Base-by-base conservation (phyloP, 2,797 vertebrate species). In the Lemur catta region DNA sequence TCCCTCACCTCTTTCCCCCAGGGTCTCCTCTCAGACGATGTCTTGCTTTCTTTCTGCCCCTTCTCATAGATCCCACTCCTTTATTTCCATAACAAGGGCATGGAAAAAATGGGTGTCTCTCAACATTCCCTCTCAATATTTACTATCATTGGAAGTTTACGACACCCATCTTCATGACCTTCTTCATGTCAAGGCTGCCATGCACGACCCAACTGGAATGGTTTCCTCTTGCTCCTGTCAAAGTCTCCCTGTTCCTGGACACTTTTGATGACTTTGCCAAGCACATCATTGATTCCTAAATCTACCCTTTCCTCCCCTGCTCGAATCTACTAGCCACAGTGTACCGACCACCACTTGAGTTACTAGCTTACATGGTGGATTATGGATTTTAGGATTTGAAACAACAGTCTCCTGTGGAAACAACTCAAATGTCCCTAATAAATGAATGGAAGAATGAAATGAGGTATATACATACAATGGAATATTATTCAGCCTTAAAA, bases 201-300 rank as follows among this genome's bases (percentile, higher is more conserved):
- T 0, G 1, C 10, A 5, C 0, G 1, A 9, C 11, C 28, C 14
- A 2, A 1, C 1, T 1, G 57, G 67, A 46, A 41, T 7, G 4
- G 3, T 33, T 35, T 67, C 52, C 30, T 82, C 18, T 17, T 17
- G 33, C 8, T 48, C 41, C 6, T 11, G 46, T 10, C 10, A 18
- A 33, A 15, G 48, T 55, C 65, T 48, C 38, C 57, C 26, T 2
- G 17, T 50, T 59, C 7, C 52, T 14, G n/a, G 38, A 4, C 8
- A n/a, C 33, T 61, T 72, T 12, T 43, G 6, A 35, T 43, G 69
- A 46, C 14, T 48, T 48, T 52, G 11, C n/a, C 69, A 75, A 5
- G 17, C 43, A 75, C 0, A 5, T 2, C 20, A 7, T 33, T 46
- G n/a, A 84, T n/a, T 46, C 28, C 38, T 81, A 15, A 1, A 14